Evolutionary conservation across 2,888 invertebrate genomes (phyloP).

Genomic region (Salticus scenicus): DNA sequence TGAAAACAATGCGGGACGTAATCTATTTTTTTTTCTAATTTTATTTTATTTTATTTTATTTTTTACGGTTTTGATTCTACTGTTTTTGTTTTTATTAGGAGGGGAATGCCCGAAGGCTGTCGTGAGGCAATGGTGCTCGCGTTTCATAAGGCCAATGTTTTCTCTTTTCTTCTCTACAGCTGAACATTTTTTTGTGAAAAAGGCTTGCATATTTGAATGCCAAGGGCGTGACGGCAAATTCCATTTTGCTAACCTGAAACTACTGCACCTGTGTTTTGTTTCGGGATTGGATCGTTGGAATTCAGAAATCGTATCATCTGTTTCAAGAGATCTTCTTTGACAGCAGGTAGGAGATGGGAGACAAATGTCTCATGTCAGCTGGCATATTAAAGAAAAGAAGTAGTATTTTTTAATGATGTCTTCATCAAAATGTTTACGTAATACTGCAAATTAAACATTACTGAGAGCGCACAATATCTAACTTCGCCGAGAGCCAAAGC

Average conservation of each 20-base stretch:
- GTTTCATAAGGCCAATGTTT: neutral
- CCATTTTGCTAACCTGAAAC: neutral
- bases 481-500: no score
- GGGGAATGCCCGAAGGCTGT: neutral
- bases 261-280: neutral
- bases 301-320: neutral
- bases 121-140: neutral
- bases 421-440: no score
- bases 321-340: no score
- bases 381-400: no score
- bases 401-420: no score
- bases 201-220: constrained; percentile 37
- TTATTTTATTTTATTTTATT: no score
- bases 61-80: no score
- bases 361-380: no score
- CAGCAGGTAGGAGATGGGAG: no score
- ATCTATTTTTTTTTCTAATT: neutral
- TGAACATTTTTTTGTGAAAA: neutral
- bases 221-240: constrained; percentile 57
- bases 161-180: neutral
- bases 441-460: no score
- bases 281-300: neutral
- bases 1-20: neutral
- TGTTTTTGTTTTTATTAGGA: neutral
- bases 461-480: no score